Evolutionary conservation across 2,113 vertebrate genomes (phyloP).

Genomic region (Nothobranchius kuhntae): DNA sequence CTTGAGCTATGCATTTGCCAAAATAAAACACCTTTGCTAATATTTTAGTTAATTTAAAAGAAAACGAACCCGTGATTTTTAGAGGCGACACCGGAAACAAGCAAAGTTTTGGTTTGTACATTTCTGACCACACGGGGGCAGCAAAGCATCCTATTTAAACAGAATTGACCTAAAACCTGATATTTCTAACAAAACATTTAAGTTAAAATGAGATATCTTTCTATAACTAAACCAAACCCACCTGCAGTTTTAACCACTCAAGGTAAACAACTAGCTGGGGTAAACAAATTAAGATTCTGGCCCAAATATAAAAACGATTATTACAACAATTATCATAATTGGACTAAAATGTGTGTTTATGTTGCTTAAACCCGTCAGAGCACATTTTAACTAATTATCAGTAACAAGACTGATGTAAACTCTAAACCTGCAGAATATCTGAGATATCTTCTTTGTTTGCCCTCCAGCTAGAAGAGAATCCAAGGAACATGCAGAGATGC

Average conservation of each 20-base stretch:
- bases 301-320: constrained; percentile 27
- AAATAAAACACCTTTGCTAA: too few relatives aligned
- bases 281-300: constrained; percentile 79
- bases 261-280: constrained; percentile 64
- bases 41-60: too few relatives aligned
- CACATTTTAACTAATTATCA: constrained; percentile 12
- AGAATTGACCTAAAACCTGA: too few relatives aligned
- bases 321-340: constrained; percentile 9
- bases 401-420: not conserved
- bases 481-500: constrained; percentile 78
- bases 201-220: not conserved
- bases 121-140: too few relatives aligned
- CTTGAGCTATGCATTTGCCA: too few relatives aligned
- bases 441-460: constrained; percentile 82
- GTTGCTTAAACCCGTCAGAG: constrained; percentile 18
- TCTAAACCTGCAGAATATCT: constrained; percentile 59
- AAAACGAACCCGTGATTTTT: too few relatives aligned
- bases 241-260: not conserved
- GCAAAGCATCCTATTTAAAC: too few relatives aligned
- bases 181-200: too few relatives aligned
- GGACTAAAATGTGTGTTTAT: constrained; percentile 21
- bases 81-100: too few relatives aligned
- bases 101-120: too few relatives aligned
- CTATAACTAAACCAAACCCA: too few relatives aligned
- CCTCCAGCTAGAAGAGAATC: constrained; percentile 79